Evolutionary conservation across 2,888 invertebrate genomes (phyloP), one percentile per base, ranked within the genome.

Genomic region (Sphinx pinastri): DNA sequence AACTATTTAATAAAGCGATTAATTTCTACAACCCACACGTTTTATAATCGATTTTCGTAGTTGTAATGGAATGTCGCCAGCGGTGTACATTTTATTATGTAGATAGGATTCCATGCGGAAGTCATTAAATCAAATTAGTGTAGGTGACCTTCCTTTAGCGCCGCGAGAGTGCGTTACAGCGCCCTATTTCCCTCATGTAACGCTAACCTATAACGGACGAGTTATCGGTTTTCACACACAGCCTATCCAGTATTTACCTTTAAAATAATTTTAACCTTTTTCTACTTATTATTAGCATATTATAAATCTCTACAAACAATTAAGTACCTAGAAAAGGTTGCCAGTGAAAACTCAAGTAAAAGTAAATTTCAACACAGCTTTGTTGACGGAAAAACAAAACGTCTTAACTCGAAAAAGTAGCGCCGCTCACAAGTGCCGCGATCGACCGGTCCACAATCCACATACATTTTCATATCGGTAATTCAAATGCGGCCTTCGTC

Each of bases 101-200:
- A 84, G 84, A 86, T 88, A 84, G 84, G 84, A 88, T 87, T 86
- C 86, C 77, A 89, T 80, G 78, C 90, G 90, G 90, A 90, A 89
- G 85, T 88, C 83, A 88, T 89, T 63, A 49, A 63, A 49, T 49
- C 49, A 63, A 63, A 63, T 63, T 87, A 86, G 80, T 80, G 82
- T 79, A 74, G 74, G 84, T 81, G 90, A 86, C 91, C 92, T 92
- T 91, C 88, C 25, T 38, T 7, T 38, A 81, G 74, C 78, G 82
- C 80, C 79, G 82, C 84, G 86, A 86, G 86, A 84, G 84, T 79
- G 81, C 78, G 81, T 79, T 79, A 81, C 83, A 78, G 80, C 84
- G 89, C 84, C 89, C 90, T 89, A 86, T 87, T 89, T 91, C 86
- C 88, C 88, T 83, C 83, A 86, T 90, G 89, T 38, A 38, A 88